These are phyloP conservation scores for Sphaerophoria rueppellii DNA, from an alignment of 2,888 invertebrate genomes.

Conservation along the genomic window DNA sequence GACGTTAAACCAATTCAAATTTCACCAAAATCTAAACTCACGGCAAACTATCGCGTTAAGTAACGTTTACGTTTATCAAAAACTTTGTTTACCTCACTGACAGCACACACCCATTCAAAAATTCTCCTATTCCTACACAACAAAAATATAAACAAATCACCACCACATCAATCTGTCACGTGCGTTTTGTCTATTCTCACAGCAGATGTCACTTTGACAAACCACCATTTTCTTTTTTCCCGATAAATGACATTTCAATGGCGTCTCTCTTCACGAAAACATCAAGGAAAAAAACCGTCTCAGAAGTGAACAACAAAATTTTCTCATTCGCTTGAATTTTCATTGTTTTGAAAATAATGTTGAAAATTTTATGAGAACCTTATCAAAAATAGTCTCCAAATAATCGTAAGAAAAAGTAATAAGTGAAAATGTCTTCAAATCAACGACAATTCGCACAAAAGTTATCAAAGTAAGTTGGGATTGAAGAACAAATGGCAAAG, in stretches of 20 bases:
- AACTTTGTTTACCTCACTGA: not conserved
- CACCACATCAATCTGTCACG: constrained; percentile 70
- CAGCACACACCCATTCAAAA: constrained; percentile 23
- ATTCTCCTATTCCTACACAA: constrained; percentile 19
- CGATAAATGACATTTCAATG: constrained; percentile 49
- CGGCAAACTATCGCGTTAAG: not conserved
- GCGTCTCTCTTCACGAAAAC: constrained; percentile 38
- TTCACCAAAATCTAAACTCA: not conserved
- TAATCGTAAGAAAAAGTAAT: constrained; percentile 3
- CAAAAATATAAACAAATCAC: constrained; percentile 64
- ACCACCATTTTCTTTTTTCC: constrained; percentile 64
- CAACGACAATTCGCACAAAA: constrained; percentile 89
- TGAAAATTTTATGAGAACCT: constrained; percentile 55
- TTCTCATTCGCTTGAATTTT: not conserved
- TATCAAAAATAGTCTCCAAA: not conserved
- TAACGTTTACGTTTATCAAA: not conserved
- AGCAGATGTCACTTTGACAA: constrained; percentile 54
- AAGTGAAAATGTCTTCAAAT: constrained; percentile 84
- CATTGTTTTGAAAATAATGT: constrained; percentile 45
- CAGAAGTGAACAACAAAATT: constrained; percentile 22
- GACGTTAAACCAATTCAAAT: not conserved
- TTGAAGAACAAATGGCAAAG: constrained; percentile 3
- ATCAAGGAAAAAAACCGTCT: constrained; percentile 25
- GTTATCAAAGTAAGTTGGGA: constrained; percentile 84
- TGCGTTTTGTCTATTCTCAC: constrained; percentile 62